Evolutionary conservation across 2,797 vertebrate genomes (phyloP), one percentile per base, ranked within the genome.

Genomic region (Sibirionetta formosa): DNA sequence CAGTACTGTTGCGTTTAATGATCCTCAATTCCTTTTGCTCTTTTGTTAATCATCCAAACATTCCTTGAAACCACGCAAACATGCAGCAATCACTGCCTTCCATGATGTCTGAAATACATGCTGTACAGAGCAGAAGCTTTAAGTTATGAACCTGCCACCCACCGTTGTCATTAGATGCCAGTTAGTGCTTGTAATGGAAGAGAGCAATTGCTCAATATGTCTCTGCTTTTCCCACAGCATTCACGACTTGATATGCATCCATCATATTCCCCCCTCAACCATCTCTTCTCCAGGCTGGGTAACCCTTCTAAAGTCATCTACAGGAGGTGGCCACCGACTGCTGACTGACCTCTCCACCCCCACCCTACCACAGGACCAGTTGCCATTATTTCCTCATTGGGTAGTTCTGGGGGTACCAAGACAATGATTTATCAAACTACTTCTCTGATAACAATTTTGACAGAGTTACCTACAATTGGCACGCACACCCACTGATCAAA

Each of bases 141-240:
- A 50, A 12, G 18, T 24, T 57, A 68, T 57, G 72, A 80, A 65
- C 7, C 8, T 69, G 64, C 11, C 72, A 77, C 22, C 5, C 3
- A 0, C 64, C 0, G 0, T 31, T 31, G 87, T 46, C 48, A 50
- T 24, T 73, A 40, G 61, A 50, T 0, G 0, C 23, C 23, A 88
- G 72, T 69, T 5, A 44, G 14, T 19, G 51, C 40, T 53, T 48
- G 11, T 13, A 77, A 57, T 18, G 56, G 58, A 69, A 90, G 11
- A 71, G 2, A 31, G 4, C 1, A 1, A 69, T 27, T 65, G 38
- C n/a, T 79, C n/a, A 38, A 14, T 13, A 40, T 1, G 1, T 12
- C 65, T 42, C 14, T 54, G 27, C 26, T 82, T 35, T 66, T 69
- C 24, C n/a, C 51, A 68, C 13, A 44, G 44, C 27, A 69, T 36